Evolutionary conservation across 2,113 vertebrate genomes (phyloP).

Genomic region (Arothron firmamentum): DNA sequence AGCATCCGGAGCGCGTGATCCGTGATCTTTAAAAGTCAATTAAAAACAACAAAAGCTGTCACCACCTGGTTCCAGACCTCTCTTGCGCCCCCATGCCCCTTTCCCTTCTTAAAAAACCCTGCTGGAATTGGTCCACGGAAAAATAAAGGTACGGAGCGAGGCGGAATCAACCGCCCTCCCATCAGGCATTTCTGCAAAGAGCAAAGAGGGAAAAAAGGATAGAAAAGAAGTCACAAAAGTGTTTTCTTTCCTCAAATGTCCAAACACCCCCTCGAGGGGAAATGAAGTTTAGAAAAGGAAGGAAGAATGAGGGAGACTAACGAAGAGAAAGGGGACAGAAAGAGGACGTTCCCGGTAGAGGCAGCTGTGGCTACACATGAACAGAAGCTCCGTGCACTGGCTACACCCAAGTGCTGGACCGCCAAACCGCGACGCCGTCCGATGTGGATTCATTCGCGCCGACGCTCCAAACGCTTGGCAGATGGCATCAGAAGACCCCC

Average conservation of each 20-base stretch:
- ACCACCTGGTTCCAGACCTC: conserved; percentile 29
- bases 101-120: conserved; percentile 56
- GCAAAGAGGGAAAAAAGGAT: conserved; percentile 45
- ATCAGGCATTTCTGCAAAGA: conserved; percentile 64
- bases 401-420: conserved; percentile 58
- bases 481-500: conserved; percentile 37
- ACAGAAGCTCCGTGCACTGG: conserved; percentile 53
- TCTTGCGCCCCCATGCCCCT: conserved; percentile 23
- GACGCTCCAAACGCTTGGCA: conserved; percentile 50
- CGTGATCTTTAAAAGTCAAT: conserved; percentile 65
- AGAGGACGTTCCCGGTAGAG: conserved; percentile 70
- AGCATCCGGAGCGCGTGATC: conserved; percentile 53
- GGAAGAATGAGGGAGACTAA: conserved; percentile 7
- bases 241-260: conserved; percentile 54
- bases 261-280: conserved; percentile 5
- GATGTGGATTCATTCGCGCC: conserved; percentile 39
- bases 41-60: conserved; percentile 45
- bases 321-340: conserved; percentile 33
- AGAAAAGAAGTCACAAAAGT: conserved; percentile 52
- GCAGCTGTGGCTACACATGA: conserved; percentile 71
- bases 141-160: conserved; percentile 64
- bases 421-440: conserved; percentile 33
- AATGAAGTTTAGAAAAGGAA: conserved; percentile 20
- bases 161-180: conserved; percentile 48
- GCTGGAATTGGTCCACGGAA: conserved; percentile 93